Percentiles rank a stretch among this genome's conserved stretches.
phyloP scores from a whole-genome alignment of 2,888 invertebrate genomes.

The Athrips mouffetella region DNA sequence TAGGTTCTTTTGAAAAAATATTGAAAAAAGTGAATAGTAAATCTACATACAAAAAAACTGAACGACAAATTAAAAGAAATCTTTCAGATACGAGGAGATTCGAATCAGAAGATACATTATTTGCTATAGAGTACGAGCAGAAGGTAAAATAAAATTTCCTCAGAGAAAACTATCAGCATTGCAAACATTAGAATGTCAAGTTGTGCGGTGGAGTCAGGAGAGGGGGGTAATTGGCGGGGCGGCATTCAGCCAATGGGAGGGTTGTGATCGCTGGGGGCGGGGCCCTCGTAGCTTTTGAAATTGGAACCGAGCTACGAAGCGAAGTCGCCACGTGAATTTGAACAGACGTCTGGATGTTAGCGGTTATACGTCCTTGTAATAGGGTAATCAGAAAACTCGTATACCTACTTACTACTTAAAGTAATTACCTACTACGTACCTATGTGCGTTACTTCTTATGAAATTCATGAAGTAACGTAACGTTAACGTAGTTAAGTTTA shows the following conservation, averaged over 20 bases:
- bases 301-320: slow-evolving; percentile 66
- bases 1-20: no score
- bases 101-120: no score
- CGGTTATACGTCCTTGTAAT: background rate
- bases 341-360: background rate
- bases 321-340: slow-evolving; percentile 51
- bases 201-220: slow-evolving; percentile 52
- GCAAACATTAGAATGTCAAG: slow-evolving; percentile 76
- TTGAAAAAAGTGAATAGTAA: no score
- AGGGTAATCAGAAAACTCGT: background rate
- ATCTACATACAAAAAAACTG: no score
- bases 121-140: no score
- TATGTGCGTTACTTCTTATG: no score
- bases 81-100: no score
- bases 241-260: slow-evolving; percentile 59
- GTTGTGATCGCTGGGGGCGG: slow-evolving; percentile 53
- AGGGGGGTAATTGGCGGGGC: slow-evolving; percentile 70
- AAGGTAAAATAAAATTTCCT: background rate
- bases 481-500: no score
- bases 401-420: no score
- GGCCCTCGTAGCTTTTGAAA: slow-evolving; percentile 48
- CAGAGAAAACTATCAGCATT: slow-evolving; percentile 38
- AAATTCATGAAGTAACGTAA: no score
- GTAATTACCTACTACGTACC: no score
- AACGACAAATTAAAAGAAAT: no score